Conservation (phyloP, 2,797 vertebrate species). For the Melanotaenia parkinsoni region DNA sequence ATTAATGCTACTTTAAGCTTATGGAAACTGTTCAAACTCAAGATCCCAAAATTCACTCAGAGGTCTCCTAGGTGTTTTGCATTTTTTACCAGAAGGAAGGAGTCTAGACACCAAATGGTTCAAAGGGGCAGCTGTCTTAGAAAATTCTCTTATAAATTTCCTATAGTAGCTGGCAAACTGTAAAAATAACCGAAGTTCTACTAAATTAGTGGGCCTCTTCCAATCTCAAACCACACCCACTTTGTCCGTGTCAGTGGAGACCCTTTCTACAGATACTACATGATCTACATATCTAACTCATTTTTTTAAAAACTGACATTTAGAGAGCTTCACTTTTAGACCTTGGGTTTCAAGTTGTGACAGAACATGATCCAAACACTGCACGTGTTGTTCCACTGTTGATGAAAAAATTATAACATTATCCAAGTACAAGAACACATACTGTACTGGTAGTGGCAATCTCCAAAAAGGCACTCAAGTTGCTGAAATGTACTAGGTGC, state of each 20-base stretch:
- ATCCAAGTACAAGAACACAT: too few relatives aligned
- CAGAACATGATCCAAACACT: too few relatives aligned
- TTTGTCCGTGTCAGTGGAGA: background rate
- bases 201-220: background rate
- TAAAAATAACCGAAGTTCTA: background rate
- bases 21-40: background rate
- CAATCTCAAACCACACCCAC: background rate
- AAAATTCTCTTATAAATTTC: background rate
- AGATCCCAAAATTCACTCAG: background rate
- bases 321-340: too few relatives aligned
- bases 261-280: background rate
- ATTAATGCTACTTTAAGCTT: background rate
- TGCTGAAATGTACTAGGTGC: too few relatives aligned
- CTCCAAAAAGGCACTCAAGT: too few relatives aligned
- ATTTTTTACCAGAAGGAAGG: background rate
- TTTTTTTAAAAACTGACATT: too few relatives aligned
- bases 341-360: too few relatives aligned
- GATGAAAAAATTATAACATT: too few relatives aligned
- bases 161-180: background rate
- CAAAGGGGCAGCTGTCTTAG: background rate
- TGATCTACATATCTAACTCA: background rate
- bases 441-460: too few relatives aligned
- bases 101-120: background rate
- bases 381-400: too few relatives aligned
- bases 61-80: background rate